phyloP scores from a whole-genome alignment of 2,797 vertebrate species.

The Sebastiscus albofasciatus region DNA sequence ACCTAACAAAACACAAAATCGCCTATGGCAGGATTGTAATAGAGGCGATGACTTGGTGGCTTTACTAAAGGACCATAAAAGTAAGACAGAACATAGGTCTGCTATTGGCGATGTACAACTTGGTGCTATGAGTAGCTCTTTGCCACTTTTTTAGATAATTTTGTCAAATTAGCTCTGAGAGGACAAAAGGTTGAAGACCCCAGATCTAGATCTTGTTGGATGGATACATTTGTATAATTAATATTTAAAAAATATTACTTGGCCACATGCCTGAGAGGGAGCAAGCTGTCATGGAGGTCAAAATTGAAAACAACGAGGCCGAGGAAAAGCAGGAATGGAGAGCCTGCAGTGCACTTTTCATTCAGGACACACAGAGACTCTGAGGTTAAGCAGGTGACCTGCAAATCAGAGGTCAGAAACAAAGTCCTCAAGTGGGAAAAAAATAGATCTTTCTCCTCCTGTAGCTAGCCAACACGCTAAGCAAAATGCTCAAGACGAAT shows the following conservation, averaged over 20 bases:
- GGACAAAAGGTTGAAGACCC: no score
- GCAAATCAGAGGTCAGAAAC: conserved; percentile 13
- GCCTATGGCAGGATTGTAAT: no score
- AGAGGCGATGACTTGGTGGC: no score
- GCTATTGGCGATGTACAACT: no score
- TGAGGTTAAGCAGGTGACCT: conserved; percentile 7
- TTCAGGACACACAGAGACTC: conserved; percentile 9
- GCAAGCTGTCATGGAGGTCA: conserved; percentile 1
- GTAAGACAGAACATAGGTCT: no score
- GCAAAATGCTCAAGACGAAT: not conserved
- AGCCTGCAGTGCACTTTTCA: not conserved
- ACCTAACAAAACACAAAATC: no score
- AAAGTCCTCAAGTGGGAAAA: not conserved
- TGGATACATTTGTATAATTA: not conserved
- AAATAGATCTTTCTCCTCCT: not conserved
- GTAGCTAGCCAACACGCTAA: not conserved
- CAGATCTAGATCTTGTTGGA: not conserved
- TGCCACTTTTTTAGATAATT: no score
- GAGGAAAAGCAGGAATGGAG: not conserved
- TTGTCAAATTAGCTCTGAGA: no score
- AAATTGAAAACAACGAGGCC: not conserved
- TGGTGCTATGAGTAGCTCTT: no score
- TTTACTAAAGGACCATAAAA: no score
- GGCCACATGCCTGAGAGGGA: not conserved
- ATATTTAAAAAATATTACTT: not conserved